These are phyloP conservation scores for Diadema setosum DNA, from an alignment of 35 echinoderm and acorn worm species.

Conservation along the genomic window DNA sequence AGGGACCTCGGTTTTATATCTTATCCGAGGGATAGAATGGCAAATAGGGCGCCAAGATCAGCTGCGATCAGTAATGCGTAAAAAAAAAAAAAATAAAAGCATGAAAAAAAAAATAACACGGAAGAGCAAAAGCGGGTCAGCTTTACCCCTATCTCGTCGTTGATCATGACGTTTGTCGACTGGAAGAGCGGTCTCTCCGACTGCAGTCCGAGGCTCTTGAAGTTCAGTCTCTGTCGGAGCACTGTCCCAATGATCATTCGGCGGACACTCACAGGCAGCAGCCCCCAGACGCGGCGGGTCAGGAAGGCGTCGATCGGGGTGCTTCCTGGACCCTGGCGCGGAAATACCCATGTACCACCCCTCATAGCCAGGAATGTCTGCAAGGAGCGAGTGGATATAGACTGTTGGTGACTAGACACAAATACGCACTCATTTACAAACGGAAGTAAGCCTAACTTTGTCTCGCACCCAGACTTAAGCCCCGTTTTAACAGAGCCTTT, in stretches of 20 bases:
- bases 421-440: too few relatives aligned
- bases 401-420: too few relatives aligned
- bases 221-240: background rate
- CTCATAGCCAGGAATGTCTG: background rate
- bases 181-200: background rate
- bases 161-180: background rate
- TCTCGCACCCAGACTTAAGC: too few relatives aligned
- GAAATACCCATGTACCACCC: background rate
- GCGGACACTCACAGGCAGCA: background rate
- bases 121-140: too few relatives aligned
- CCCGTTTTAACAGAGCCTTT: too few relatives aligned
- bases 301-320: background rate
- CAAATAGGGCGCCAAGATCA: too few relatives aligned
- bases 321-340: background rate
- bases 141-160: background rate
- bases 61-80: too few relatives aligned
- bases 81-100: too few relatives aligned
- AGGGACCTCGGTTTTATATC: too few relatives aligned
- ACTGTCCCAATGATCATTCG: background rate
- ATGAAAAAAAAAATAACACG: too few relatives aligned
- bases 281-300: background rate
- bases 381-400: background rate
- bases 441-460: too few relatives aligned
- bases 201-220: background rate
- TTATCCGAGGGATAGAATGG: too few relatives aligned